phyloP scores from a whole-genome alignment of 2,888 invertebrate species.

The Hymenopus coronatus region DNA sequence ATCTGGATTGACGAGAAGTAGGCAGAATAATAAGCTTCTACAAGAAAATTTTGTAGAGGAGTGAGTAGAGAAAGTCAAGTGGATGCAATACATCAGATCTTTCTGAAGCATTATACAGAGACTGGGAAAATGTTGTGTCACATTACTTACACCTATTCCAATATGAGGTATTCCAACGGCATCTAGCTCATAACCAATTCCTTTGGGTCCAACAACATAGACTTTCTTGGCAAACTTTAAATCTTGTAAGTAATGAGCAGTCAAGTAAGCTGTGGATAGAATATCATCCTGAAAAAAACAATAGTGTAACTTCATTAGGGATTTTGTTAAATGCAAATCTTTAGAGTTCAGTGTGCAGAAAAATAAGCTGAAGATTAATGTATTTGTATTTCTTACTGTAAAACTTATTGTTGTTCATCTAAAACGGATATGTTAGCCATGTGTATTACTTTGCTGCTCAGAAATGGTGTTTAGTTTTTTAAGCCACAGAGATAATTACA shows the following conservation, averaged over 20 bases:
- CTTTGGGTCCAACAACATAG: slow-evolving; percentile 78
- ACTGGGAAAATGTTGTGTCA: not conserved
- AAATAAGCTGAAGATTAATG: not conserved
- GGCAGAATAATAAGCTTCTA: too few species aligned
- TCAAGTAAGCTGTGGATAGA: slow-evolving; percentile 74
- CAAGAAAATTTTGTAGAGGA: too few species aligned
- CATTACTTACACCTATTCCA: slow-evolving; percentile 67
- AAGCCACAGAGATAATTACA: too few species aligned
- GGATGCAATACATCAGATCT: too few species aligned
- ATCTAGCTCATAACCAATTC: slow-evolving; percentile 80
- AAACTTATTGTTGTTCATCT: not conserved
- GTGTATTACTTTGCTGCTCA: not conserved
- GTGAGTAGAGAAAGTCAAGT: too few species aligned
- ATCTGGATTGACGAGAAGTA: too few species aligned
- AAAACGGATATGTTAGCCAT: not conserved
- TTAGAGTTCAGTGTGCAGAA: not conserved
- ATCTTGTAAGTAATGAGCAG: slow-evolving; percentile 74
- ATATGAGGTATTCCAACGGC: slow-evolving; percentile 70
- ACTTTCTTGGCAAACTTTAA: slow-evolving; percentile 73
- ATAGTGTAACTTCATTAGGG: not conserved
- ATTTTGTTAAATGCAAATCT: not conserved
- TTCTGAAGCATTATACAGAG: too few species aligned
- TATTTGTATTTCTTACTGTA: not conserved
- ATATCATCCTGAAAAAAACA: slow-evolving; percentile 65
- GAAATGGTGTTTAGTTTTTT: too few species aligned